phyloP scores from a whole-genome alignment of 2,113 vertebrate genomes.

The Hyla sarda region DNA sequence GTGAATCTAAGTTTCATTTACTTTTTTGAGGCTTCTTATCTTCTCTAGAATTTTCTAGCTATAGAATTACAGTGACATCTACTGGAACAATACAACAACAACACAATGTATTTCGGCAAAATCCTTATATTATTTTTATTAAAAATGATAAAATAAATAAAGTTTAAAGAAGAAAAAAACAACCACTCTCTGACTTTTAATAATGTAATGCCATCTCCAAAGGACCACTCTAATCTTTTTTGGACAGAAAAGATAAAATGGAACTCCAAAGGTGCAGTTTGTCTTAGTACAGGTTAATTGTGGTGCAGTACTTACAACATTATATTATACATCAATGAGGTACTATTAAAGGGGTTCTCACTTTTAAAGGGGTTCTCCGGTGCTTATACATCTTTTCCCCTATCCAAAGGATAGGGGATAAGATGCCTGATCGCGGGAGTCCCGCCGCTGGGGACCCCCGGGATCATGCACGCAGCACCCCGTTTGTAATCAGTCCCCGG shows the following conservation, averaged over 20 bases:
- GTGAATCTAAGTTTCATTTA: not conserved
- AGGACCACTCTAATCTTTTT: too few species aligned
- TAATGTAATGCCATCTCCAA: too few species aligned
- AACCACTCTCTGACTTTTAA: not conserved
- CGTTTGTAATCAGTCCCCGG: too few species aligned
- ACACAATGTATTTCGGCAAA: not conserved
- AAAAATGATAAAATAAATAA: not conserved
- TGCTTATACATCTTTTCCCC: too few species aligned
- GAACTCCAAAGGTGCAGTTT: not conserved
- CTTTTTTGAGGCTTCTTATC: not conserved
- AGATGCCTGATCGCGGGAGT: too few species aligned
- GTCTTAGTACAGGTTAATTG: not conserved
- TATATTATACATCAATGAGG: not conserved
- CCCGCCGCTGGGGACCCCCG: too few species aligned
- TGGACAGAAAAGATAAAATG: too few species aligned
- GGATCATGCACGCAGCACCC: too few species aligned
- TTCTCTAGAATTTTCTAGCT: not conserved
- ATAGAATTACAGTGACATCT: conserved; percentile 53
- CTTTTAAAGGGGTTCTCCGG: too few species aligned
- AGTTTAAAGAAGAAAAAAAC: not conserved
- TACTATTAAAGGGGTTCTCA: too few species aligned
- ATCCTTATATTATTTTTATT: not conserved
- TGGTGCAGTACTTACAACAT: not conserved
- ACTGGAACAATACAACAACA: conserved; percentile 18
- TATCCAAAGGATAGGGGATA: too few species aligned